A percentile compares a stretch with the other conserved stretches of the same genome.
These are phyloP conservation scores for Euwallacea similis DNA, from an alignment of 1,140 invertebrate species.

Conservation along the genomic window DNA sequence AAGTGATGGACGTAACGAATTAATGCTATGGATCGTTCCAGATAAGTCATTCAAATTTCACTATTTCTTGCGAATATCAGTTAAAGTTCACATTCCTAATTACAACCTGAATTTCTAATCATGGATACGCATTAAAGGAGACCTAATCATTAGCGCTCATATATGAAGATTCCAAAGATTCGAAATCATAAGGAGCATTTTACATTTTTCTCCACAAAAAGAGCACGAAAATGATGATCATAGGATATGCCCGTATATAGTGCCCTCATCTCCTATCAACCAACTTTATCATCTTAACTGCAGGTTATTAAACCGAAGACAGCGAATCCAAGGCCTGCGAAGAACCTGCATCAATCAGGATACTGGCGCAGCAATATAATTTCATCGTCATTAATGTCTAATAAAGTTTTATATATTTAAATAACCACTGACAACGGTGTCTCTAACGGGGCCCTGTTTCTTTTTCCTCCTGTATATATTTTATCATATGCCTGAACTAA, in stretches of 20 bases:
- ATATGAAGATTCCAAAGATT: neutral
- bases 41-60: conserved; percentile 17
- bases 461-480: neutral
- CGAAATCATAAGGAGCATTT: no score
- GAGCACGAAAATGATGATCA: no score
- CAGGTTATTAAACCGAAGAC: conserved; percentile 12
- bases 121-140: no score
- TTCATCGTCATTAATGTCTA: conserved; percentile 33
- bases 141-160: neutral
- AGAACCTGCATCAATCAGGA: conserved; percentile 29
- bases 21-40: conserved; percentile 9
- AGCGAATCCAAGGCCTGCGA: neutral
- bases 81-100: no score
- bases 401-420: conserved; percentile 36
- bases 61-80: conserved; percentile 7
- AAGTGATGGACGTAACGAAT: conserved; percentile 11
- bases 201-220: no score
- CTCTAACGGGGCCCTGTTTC: conserved; percentile 22
- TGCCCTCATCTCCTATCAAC: neutral
- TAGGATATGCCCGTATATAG: neutral
- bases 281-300: conserved; percentile 7
- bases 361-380: conserved; percentile 24
- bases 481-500: no score
- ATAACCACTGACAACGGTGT: conserved; percentile 26
- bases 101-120: no score